Base-by-base conservation (phyloP, 2,888 invertebrate species). In the Hipparchia sbordonii region DNA sequence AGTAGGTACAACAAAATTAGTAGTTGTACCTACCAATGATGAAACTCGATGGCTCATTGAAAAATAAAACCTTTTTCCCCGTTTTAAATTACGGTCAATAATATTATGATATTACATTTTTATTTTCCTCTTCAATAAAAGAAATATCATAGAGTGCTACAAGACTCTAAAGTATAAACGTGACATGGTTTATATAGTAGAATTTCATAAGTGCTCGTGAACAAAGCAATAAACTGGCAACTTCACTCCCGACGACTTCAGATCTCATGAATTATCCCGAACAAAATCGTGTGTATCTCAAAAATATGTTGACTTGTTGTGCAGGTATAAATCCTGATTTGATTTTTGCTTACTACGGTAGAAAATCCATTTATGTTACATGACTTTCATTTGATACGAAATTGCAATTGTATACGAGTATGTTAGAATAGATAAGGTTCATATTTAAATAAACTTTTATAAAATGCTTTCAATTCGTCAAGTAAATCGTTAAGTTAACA, bases 141-240 rank as follows among this genome's bases (percentile, higher is more conserved):
- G 60, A 61, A 61, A 61, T 61, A 45, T 61, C 39, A 61, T 45
- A 61, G 39, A 61, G 39, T 45, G 45, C 45, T n/a, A 60, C 39
- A 60, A 10, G 5, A 61, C 60, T 61, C 12, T 61, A n/a, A 69
- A 52, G 10, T 45, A 23, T n/a, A 69, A 10, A 51, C n/a, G 51
- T 39, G 52, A 52, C 61, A 52, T 56, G 46, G 39, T 69, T 69
- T 46, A 39, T 61, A 52, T 52, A n/a, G 60, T 56, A 48, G 33
- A 51, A 52, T 51, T 54, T 52, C 69, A 39, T 51, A 60, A 45
- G 60, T 61, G 45, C 10, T 52, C 39, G 23, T 48, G 67, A 39
- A 61, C 61, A 54, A n/a, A 12, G 61, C 69, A 61, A 61, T 69
- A 61, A 69, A 69, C 69, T 69, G 9, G 61, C 52, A 52, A 39